phyloP scores from a whole-genome alignment of 1,140 invertebrate species.

The Diorhabda carinulata region DNA sequence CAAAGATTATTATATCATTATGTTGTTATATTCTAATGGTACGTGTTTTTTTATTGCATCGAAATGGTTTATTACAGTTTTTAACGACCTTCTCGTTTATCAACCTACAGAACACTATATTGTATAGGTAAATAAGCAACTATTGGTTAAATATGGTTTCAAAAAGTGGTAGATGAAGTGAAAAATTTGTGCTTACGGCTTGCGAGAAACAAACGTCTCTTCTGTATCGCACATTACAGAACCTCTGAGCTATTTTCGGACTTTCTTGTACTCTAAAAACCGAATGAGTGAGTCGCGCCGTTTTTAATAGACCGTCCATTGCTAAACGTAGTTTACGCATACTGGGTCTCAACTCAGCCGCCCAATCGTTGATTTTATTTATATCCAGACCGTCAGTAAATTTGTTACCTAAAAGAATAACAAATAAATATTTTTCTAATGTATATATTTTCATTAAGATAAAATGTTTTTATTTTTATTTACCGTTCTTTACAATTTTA shows the following conservation, averaged over 20 bases:
- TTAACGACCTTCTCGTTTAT: no score
- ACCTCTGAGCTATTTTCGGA: conserved; percentile 54
- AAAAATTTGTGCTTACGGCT: conserved; percentile 61
- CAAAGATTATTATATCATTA: no score
- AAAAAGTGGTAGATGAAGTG: no score
- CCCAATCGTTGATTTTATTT: conserved; percentile 67
- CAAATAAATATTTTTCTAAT: background rate
- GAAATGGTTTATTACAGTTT: no score
- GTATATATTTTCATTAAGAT: background rate
- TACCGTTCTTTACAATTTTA: conserved; percentile 33
- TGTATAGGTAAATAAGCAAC: no score
- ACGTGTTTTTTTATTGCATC: no score
- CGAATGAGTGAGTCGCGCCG: conserved; percentile 79
- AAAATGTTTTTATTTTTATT: conserved; percentile 4
- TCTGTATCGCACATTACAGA: conserved; percentile 57
- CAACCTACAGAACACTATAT: no score
- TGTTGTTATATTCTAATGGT: no score
- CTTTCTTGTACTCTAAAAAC: conserved; percentile 81
- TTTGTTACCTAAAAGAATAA: conserved; percentile 54
- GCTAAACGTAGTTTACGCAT: conserved; percentile 77
- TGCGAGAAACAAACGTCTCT: conserved; percentile 90
- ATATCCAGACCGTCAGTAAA: conserved; percentile 70
- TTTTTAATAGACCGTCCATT: conserved; percentile 77
- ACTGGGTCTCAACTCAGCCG: conserved; percentile 70
- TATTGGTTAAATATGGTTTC: no score